Conservation (phyloP, 30 jellyfish, hydroid and myxozoan genomes). For the Aurelia sp. region DNA sequence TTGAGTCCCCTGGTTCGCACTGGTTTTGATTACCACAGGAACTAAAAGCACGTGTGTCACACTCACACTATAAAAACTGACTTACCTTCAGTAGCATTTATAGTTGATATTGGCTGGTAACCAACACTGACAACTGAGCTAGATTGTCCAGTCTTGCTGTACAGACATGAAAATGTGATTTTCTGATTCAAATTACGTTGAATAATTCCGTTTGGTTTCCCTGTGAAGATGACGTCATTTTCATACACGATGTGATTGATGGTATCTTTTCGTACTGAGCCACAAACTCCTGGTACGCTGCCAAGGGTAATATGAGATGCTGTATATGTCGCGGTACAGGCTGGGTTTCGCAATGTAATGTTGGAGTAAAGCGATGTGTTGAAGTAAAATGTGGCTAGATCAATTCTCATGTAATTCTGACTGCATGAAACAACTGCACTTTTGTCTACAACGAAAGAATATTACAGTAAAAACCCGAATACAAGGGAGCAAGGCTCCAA, state of each 20-base stretch:
- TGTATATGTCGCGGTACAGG: conserved; percentile 10
- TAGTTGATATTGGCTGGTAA: conserved; percentile 10
- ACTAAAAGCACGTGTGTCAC: no score
- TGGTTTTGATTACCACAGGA: no score
- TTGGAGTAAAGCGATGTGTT: conserved; percentile 9
- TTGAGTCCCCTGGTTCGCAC: no score
- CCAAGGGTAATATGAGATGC: conserved; percentile 7
- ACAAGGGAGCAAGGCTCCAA: no score
- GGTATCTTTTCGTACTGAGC: conserved; percentile 22
- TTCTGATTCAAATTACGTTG: not conserved
- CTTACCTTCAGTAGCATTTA: conserved; percentile 19
- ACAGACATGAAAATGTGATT: not conserved
- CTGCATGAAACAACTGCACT: conserved; percentile 26
- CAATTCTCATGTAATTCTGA: conserved; percentile 14
- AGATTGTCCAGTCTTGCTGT: not conserved
- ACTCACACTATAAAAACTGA: no score
- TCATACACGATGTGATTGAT: conserved; percentile 9
- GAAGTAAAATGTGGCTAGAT: conserved; percentile 8
- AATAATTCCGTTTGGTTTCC: not conserved
- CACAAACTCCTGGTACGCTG: conserved; percentile 26
- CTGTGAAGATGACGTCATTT: conserved; percentile 22
- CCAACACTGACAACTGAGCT: not conserved
- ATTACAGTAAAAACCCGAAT: no score
- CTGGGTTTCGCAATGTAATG: conserved; percentile 26
- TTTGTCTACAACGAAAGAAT: not conserved